Evolutionary conservation across 2,888 invertebrate species (phyloP).

Genomic region (Pheosia tremula): DNA sequence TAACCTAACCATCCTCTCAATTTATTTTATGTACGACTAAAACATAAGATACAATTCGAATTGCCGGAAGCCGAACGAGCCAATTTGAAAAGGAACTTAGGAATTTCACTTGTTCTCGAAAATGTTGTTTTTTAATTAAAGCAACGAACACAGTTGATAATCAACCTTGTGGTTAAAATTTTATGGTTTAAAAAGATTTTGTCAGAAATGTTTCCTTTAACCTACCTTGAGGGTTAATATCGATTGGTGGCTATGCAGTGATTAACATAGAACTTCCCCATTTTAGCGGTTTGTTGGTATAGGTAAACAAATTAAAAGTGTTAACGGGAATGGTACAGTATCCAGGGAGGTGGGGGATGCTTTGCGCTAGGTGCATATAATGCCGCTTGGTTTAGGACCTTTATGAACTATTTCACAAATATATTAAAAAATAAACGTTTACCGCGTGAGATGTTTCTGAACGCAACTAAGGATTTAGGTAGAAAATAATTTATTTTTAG

Average conservation of each 20-base stretch:
- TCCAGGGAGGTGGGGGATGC: no score
- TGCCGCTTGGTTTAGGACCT: no score
- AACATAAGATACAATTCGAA: no score
- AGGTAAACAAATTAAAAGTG: slow-evolving; percentile 12
- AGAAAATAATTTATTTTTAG: no score
- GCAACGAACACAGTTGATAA: slow-evolving; percentile 8
- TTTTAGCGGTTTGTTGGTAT: slow-evolving; percentile 16
- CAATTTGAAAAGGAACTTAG: slow-evolving; percentile 28
- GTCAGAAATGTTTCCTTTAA: slow-evolving; percentile 13
- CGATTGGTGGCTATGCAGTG: slow-evolving; percentile 26
- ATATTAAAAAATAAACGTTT: no score
- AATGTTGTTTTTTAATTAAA: slow-evolving; percentile 40
- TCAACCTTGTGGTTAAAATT: slow-evolving; percentile 4
- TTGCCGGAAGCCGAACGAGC: slow-evolving; percentile 12
- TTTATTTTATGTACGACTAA: no score
- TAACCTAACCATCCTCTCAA: no score
- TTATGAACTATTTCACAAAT: no score
- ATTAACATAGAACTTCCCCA: slow-evolving; percentile 24
- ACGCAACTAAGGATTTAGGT: no score
- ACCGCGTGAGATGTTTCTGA: no score
- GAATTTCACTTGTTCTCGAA: slow-evolving; percentile 27
- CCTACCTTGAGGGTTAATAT: slow-evolving; percentile 5
- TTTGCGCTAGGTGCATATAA: no score
- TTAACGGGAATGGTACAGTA: no score
- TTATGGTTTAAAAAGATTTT: slow-evolving; percentile 9